Evolutionary conservation across 1,140 invertebrate genomes (phyloP), one percentile per base, ranked within the genome.

Genomic region (Stegodyphus dumicola): DNA sequence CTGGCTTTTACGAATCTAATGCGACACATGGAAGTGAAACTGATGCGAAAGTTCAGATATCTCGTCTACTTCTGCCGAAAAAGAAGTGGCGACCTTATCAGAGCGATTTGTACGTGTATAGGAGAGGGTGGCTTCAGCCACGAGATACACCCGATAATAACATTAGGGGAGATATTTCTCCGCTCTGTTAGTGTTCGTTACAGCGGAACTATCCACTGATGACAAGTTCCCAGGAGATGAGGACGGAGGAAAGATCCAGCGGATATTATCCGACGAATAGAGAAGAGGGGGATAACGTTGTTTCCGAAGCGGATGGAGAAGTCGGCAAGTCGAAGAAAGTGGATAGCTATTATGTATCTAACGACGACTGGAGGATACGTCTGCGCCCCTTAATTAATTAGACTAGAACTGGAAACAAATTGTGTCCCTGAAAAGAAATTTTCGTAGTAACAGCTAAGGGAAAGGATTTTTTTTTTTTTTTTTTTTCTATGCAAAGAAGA

Each of bases 181-280:
- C 76, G 76, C 76, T 77, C 76, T 77, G 76, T 77, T 77, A 67
- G 76, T 51, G 76, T 67, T 49, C 76, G 74, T 64, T 64, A 76
- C 74, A 76, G 74, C 74, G 74, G 74, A 76, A 76, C 74, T 76
- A 76, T 67, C 76, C 76, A 52, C 33, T 67, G 60, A 77, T 77
- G 76, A 77, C 76, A 77, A 77, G 76, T n/a, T 77, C 76, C 64
- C 76, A 6, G 11, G 76, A 67, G 76, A 77, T 77, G 15, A 17
- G 64, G 49, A 5, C 10, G 49, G 13, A 52, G 48, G 15, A 51
- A 52, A 52, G 49, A 7, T n/a, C 11, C 7, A 6, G 13, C 70
- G 51, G 73, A 56, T 60, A 75, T 60, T 60, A 60, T 75, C 73
- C 52, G 10, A 17, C 53, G 53, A 2, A 60, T 33, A 33, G 33